Conservation (phyloP, 2,797 vertebrate species). For the Phaenicophaeus curvirostris region DNA sequence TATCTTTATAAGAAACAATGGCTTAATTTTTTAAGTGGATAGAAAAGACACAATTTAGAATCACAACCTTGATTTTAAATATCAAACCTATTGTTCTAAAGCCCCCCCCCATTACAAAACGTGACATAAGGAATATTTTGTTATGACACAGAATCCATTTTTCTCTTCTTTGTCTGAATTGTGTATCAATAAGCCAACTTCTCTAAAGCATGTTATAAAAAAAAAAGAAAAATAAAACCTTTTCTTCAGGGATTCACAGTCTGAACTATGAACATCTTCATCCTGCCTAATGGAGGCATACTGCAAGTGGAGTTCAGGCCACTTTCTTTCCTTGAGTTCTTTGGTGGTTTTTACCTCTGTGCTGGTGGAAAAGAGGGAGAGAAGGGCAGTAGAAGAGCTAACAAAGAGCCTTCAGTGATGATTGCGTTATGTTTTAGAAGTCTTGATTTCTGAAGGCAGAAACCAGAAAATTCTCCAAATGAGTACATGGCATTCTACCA, state of each 20-base stretch:
- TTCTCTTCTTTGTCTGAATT: not conserved
- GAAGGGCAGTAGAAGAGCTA: not conserved
- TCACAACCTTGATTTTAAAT: not conserved
- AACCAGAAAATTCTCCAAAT: not conserved
- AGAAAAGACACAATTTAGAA: not conserved
- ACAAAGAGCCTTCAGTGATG: not conserved
- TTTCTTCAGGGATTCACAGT: not conserved
- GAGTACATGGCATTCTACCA: not conserved
- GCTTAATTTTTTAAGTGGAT: not conserved
- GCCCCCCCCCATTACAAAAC: not conserved
- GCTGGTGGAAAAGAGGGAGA: not conserved
- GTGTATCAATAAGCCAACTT: not conserved
- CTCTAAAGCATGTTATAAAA: not conserved
- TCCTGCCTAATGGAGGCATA: not conserved
- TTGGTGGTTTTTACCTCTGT: not conserved
- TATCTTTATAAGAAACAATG: not conserved
- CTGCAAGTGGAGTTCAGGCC: not conserved
- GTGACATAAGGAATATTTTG: not conserved
- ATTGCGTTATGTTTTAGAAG: not conserved
- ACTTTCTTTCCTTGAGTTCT: not conserved
- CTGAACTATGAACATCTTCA: not conserved
- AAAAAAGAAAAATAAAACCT: not conserved
- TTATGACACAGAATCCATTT: not conserved
- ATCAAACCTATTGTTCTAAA: not conserved
- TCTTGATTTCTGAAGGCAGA: not conserved